A percentile compares a stretch with the other conserved stretches of the same genome.
These are phyloP conservation scores for Actinia equina DNA, from an alignment of 64 coral and sea anemone species.

Conservation along the genomic window DNA sequence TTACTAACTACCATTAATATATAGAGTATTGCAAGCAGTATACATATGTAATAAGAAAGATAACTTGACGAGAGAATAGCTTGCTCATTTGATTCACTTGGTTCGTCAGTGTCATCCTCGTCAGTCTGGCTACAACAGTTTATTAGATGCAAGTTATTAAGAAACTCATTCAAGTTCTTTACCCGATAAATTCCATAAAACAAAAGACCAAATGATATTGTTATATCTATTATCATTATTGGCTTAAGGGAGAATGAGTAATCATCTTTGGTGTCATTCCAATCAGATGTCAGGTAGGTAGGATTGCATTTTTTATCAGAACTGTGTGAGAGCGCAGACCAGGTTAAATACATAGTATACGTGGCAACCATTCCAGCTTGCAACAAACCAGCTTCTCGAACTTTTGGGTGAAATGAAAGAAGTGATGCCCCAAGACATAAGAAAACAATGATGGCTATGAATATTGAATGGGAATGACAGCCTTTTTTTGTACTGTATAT, in stretches of 20 bases:
- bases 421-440: slow-evolving; percentile 57
- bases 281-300: slow-evolving; percentile 16
- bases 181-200: slow-evolving; percentile 64
- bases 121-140: slow-evolving; percentile 42
- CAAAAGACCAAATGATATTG: slow-evolving; percentile 47
- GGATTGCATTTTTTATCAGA: slow-evolving; percentile 75
- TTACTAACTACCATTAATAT: slow-evolving; percentile 70
- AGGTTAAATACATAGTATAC: slow-evolving; percentile 70
- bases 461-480: slow-evolving; percentile 58
- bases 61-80: slow-evolving; percentile 47
- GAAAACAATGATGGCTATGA: slow-evolving; percentile 50
- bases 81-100: slow-evolving; percentile 26
- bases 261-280: slow-evolving; percentile 9
- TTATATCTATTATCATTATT: slow-evolving; percentile 77
- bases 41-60: slow-evolving; percentile 47
- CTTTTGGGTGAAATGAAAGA: slow-evolving; percentile 66
- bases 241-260: slow-evolving; percentile 63
- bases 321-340: slow-evolving; percentile 72
- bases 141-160: slow-evolving; percentile 31
- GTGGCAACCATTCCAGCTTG: slow-evolving; percentile 71
- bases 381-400: slow-evolving; percentile 71
- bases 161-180: slow-evolving; percentile 38
- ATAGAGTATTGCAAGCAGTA: slow-evolving; percentile 53
- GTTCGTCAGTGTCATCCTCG: slow-evolving; percentile 36
- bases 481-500: slow-evolving; percentile 50